A percentile compares a stretch with the other conserved stretches of the same genome.
Evolutionary conservation across 2,797 vertebrate species (phyloP).

Genomic region (Anas georgica): DNA sequence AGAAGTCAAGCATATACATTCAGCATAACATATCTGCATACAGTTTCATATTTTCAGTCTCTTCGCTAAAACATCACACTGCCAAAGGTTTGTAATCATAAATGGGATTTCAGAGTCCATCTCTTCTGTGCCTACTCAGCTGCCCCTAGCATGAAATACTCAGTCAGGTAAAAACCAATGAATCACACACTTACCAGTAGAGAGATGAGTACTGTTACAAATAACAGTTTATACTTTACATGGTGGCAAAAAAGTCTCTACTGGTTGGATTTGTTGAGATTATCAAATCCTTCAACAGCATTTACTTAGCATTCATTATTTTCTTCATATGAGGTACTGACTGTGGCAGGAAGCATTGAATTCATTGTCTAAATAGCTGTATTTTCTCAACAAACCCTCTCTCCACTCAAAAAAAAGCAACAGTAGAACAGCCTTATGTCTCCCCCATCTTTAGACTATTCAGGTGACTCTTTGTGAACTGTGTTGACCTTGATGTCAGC

Average conservation of each 20-base stretch:
- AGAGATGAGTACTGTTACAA: not conserved
- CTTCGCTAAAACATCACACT: not conserved
- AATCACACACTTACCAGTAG: not conserved
- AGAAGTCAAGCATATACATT: slow-evolving; percentile 2
- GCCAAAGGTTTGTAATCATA: not conserved
- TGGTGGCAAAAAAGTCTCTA: not conserved
- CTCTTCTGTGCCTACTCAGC: not conserved
- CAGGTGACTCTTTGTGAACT: not conserved
- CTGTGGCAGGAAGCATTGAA: not conserved
- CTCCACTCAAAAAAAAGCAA: not conserved
- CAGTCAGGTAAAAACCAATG: not conserved
- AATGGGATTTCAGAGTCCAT: not conserved
- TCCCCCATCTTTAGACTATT: not conserved
- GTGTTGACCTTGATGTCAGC: not conserved
- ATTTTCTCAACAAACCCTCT: not conserved
- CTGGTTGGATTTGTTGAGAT: not conserved
- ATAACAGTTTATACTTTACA: not conserved
- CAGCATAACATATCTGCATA: not conserved
- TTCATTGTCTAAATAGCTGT: not conserved
- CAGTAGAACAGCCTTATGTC: not conserved
- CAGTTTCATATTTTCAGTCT: not conserved
- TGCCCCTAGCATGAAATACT: not conserved
- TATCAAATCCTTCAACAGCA: not conserved
- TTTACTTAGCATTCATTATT: not conserved
- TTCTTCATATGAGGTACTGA: not conserved